Percentiles rank a stretch among this genome's conserved stretches.
These are phyloP conservation scores for Callopanchax toddi DNA, from an alignment of 2,113 vertebrate species.

Conservation along the genomic window DNA sequence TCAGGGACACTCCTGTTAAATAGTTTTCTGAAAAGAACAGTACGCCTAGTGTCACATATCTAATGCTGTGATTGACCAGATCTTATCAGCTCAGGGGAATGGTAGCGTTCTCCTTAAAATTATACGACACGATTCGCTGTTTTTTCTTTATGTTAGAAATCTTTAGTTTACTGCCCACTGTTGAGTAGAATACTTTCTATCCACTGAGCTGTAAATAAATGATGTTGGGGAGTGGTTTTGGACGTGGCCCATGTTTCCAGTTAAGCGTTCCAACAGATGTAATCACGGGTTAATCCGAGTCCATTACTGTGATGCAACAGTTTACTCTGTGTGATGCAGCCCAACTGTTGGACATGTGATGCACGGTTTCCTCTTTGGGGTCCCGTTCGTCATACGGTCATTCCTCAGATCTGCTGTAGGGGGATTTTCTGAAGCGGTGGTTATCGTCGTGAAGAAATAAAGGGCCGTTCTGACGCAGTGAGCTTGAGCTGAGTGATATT, in stretches of 20 bases:
- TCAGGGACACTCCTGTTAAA: too few relatives aligned
- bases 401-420: slow-evolving; percentile 5
- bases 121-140: too few relatives aligned
- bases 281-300: neutral
- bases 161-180: too few relatives aligned
- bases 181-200: too few relatives aligned
- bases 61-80: too few relatives aligned
- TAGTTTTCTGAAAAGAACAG: too few relatives aligned
- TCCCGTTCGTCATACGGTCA: neutral
- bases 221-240: neutral
- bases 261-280: slow-evolving; percentile 8
- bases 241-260: neutral
- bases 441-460: slow-evolving; percentile 3
- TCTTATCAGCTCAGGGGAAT: too few relatives aligned
- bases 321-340: slow-evolving; percentile 24
- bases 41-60: too few relatives aligned
- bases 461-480: slow-evolving; percentile 8
- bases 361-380: neutral
- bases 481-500: slow-evolving; percentile 38
- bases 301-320: slow-evolving; percentile 39
- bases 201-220: neutral
- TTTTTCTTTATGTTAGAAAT: too few relatives aligned
- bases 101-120: too few relatives aligned
- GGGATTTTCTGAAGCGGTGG: slow-evolving; percentile 1
- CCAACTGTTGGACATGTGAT: slow-evolving; percentile 4